Evolutionary conservation across 2,113 vertebrate genomes (phyloP), one percentile per base, ranked within the genome.

Genomic region (Scolopax mira): DNA sequence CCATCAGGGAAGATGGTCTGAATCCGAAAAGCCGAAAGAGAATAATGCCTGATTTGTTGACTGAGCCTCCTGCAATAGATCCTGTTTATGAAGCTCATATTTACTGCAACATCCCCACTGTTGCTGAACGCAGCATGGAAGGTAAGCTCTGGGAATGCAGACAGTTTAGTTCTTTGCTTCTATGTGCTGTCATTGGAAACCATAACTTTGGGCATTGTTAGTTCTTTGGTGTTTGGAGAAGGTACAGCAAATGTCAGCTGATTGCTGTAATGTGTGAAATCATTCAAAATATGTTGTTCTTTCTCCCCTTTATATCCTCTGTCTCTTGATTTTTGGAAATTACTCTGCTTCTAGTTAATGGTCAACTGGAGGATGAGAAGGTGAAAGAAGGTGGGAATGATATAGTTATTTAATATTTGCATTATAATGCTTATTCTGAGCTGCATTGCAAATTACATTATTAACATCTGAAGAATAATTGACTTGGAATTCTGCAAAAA

Each of bases 81-180:
- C 99, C 99, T 0, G 18, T 99, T 37, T 97, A 98, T 7, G 99
- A 99, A 95, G 98, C 99, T 21, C 98, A 96, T 2, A 90, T 98
- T 70, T 99, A 99, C 97, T 99, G 99, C 97, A 99, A 99, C 66
- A 95, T 98, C 48, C 99, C 99, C 16, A 99, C 97, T 57, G 94
- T 97, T 90, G 98, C 98, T 1, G 99, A 99, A 65, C 99, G 97
- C 87, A 99, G 98, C 94, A 99, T 99, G 98, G 99, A 99, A 98
- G 99, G 99, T 99, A 96, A 97, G 97, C 39, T 37, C 27, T 7
- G 62, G 42, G 7, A 64, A 39, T 11, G 27, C 18, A 52, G 10
- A 4, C 37, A 24, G 35, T 3, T 19, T 4, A 24, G 13, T 27
- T 79, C 46, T 61, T 79, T n/a, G 2, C 35, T 74, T 54, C 72